Conservation (phyloP, 2,797 vertebrate species). For the Spheniscus humboldti region DNA sequence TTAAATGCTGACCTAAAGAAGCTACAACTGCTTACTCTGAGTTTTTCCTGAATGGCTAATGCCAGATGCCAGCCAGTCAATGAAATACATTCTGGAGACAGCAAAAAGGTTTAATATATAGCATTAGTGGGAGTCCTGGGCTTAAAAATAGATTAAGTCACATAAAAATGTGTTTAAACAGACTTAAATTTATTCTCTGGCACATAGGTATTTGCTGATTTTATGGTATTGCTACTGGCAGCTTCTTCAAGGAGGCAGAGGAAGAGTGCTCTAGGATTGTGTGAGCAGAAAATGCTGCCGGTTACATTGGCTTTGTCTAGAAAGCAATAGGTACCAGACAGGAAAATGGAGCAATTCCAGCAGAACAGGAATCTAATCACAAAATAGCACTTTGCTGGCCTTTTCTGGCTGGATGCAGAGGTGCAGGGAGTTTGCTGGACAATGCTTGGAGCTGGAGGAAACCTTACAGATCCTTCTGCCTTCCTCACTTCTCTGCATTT, state of each 20-base stretch:
- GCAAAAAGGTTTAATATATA: conserved; percentile 41
- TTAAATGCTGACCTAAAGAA: conserved; percentile 59
- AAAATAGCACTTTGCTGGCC: not conserved
- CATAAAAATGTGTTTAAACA: conserved; percentile 51
- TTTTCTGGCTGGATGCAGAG: not conserved
- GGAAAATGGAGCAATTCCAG: not conserved
- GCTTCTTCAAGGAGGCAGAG: conserved; percentile 17
- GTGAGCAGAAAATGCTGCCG: not conserved
- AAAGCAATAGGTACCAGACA: not conserved
- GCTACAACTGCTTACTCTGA: conserved; percentile 52
- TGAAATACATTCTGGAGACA: conserved; percentile 46
- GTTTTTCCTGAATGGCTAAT: conserved; percentile 45
- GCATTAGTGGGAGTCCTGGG: conserved; percentile 32
- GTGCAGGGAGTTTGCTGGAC: not conserved
- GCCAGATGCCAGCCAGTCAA: conserved; percentile 45
- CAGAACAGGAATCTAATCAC: not conserved
- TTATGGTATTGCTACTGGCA: conserved; percentile 49
- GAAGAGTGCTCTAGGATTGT: not conserved
- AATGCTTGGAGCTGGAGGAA: not conserved
- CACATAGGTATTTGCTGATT: conserved; percentile 46
- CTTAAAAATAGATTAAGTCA: conserved; percentile 59
- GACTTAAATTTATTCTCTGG: conserved; percentile 33
- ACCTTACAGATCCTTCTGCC: not conserved
- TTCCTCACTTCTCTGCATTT: not conserved
- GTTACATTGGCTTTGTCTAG: not conserved